Evolutionary conservation across 1,140 invertebrate genomes (phyloP).

Genomic region (Drosophila repletoides): DNA sequence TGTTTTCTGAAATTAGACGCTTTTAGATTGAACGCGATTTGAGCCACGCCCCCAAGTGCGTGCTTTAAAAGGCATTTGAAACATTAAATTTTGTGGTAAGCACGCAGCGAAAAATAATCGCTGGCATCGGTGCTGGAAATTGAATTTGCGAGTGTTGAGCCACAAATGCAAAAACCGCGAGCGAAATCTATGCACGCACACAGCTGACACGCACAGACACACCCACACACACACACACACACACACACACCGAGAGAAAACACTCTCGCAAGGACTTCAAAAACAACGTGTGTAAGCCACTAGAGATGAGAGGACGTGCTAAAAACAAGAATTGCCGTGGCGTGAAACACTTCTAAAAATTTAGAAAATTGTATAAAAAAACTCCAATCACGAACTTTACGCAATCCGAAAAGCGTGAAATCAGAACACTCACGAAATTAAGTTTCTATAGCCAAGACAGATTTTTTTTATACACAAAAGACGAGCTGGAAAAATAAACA

Average conservation of each 20-base stretch:
- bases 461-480: no score
- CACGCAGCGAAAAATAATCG: slow-evolving; percentile 36
- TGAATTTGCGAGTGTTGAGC: slow-evolving; percentile 62
- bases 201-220: slow-evolving; percentile 20
- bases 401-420: no score
- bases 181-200: slow-evolving; percentile 59
- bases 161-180: slow-evolving; percentile 66
- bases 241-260: background rate
- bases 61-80: slow-evolving; percentile 38
- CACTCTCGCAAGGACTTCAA: slow-evolving; percentile 23
- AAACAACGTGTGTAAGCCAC: slow-evolving; percentile 49
- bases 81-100: slow-evolving; percentile 59
- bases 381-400: no score
- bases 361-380: no score
- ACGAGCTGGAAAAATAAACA: no score
- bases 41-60: background rate
- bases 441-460: no score
- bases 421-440: no score
- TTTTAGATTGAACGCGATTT: no score
- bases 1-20: background rate
- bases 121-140: slow-evolving; percentile 54
- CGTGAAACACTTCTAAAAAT: no score
- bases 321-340: no score
- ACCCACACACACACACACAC: slow-evolving; percentile 2
- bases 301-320: no score